These are phyloP conservation scores for Cheilinus undulatus DNA, from an alignment of 2,113 vertebrate species.

Conservation along the genomic window DNA sequence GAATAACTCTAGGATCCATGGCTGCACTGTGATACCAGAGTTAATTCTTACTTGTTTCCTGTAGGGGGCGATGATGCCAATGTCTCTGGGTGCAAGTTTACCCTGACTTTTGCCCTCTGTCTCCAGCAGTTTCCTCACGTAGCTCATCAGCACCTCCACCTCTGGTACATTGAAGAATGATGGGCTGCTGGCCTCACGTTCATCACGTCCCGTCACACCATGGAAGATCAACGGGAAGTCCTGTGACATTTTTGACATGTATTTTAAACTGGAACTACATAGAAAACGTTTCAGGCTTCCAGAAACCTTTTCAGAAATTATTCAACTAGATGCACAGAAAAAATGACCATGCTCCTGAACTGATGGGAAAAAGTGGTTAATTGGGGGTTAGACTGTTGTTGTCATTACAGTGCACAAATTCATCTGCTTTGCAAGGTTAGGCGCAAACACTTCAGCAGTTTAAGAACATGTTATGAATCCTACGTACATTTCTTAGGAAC, in stretches of 20 bases:
- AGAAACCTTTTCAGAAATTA: no score
- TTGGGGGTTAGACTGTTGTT: no score
- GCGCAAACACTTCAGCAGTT: no score
- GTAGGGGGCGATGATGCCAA: slow-evolving; percentile 94
- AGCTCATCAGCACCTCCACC: slow-evolving; percentile 85
- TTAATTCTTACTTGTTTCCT: slow-evolving; percentile 90
- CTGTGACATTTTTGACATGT: slow-evolving; percentile 67
- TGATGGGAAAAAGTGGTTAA: no score
- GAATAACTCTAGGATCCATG: background rate
- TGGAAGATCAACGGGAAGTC: slow-evolving; percentile 94
- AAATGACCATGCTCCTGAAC: no score
- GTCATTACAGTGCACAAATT: no score
- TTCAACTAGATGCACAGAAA: no score
- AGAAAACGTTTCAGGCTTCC: no score
- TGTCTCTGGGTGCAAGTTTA: slow-evolving; percentile 82
- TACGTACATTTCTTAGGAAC: no score
- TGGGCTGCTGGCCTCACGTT: slow-evolving; percentile 89
- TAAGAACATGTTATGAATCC: no score
- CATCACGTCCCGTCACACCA: slow-evolving; percentile 86
- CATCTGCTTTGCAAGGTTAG: no score
- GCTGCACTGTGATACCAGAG: background rate
- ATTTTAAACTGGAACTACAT: background rate
- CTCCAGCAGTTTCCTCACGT: slow-evolving; percentile 88
- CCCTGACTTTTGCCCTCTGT: slow-evolving; percentile 80
- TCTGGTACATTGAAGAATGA: slow-evolving; percentile 94